Evolutionary conservation across 2,888 invertebrate species (phyloP).

Genomic region (Isoperla grammatica): DNA sequence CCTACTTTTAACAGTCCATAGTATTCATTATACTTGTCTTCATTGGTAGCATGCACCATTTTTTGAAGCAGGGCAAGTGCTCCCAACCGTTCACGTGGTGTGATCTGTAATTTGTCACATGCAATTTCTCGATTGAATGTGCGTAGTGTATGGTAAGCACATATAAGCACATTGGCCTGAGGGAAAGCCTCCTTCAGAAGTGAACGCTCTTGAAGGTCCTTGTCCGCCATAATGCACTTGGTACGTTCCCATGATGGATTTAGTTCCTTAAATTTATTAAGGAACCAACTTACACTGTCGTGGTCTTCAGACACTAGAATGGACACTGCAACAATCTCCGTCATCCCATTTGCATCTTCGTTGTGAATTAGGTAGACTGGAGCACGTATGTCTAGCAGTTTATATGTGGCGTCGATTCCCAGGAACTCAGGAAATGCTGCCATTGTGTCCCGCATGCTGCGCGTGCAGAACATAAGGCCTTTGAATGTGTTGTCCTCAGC

Average conservation of each 20-base stretch:
- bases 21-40: not conserved
- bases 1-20: not conserved
- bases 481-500: slow-evolving; percentile 19
- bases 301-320: slow-evolving; percentile 27
- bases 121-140: slow-evolving; percentile 31
- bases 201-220: slow-evolving; percentile 29
- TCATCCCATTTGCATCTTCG: slow-evolving; percentile 28
- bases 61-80: slow-evolving; percentile 24
- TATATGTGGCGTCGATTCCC: slow-evolving; percentile 29
- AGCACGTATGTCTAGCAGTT: slow-evolving; percentile 27
- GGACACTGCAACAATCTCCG: slow-evolving; percentile 28
- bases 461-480: slow-evolving; percentile 24
- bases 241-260: slow-evolving; percentile 25
- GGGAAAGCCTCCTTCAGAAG: slow-evolving; percentile 27
- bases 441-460: slow-evolving; percentile 27
- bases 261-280: slow-evolving; percentile 24
- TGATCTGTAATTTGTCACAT: slow-evolving; percentile 27
- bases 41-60: slow-evolving; percentile 19
- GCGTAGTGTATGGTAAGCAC: slow-evolving; percentile 27
- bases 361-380: slow-evolving; percentile 28
- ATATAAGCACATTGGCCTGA: slow-evolving; percentile 26
- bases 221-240: slow-evolving; percentile 31
- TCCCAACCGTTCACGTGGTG: slow-evolving; percentile 4
- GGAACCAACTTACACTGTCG: slow-evolving; percentile 26
- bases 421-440: slow-evolving; percentile 29